Base-by-base conservation (phyloP, 1,140 invertebrate species). In the Cherax quadricarinatus region DNA sequence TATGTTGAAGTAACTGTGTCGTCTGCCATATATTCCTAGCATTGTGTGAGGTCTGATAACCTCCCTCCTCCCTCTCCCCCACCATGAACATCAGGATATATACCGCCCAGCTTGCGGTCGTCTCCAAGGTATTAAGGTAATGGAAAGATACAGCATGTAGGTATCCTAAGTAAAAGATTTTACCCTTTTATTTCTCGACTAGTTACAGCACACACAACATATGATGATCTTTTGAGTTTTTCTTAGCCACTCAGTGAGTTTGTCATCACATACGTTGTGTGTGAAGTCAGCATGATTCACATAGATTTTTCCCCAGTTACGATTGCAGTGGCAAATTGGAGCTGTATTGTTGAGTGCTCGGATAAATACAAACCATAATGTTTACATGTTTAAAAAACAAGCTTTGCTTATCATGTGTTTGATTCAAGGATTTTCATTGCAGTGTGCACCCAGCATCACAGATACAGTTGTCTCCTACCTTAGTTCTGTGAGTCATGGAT, bases 31-130 rank as follows among this genome's bases (percentile, higher is more conserved):
- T 87, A 87, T 14, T 75, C 73, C 41, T 78, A 87, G 86, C 51
- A 75, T 49, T 53, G 49, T 78, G 75, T 53, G 86, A 78, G 86
- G 86, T 75, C 70, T 87, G 48, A 78, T 70, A 75, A 41, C 79
- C 48, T 51, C 49, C 70, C 86, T 75, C 86, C 86, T 81, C 75
- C 82, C 82, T 60, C 82, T 60, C 16, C 53, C 82, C 82, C 82
- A 57, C 82, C 78, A 79, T 80, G 51, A 80, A 60, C 86, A 81
- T 48, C 75, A 88, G 86, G 86, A 88, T 81, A 88, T 88, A 81
- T 88, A 88, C 86, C 86, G 86, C 86, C 86, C 86, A 57, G 73
- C 86, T 18, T 88, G 86, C 78, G 86, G 86, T 81, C 86, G 78
- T 21, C 86, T 80, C 4, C 86, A 88, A 66, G 86, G 78, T 80